Percentiles rank a stretch among this genome's conserved stretches.
These are phyloP conservation scores for Cottus gobio DNA, from an alignment of 2,113 vertebrate species.

Conservation along the genomic window DNA sequence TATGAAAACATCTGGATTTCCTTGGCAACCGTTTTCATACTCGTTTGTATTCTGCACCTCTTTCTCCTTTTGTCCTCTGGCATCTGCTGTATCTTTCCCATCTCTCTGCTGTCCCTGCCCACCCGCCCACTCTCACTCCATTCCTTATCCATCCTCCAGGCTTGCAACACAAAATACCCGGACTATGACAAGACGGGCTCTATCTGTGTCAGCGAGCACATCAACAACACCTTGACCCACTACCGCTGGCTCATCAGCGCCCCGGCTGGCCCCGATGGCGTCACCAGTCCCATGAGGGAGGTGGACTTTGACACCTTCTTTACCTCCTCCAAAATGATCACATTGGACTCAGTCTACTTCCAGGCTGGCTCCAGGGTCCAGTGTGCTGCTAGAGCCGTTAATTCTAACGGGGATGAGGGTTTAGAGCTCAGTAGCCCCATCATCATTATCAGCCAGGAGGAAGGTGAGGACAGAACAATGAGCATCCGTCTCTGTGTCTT, in stretches of 20 bases:
- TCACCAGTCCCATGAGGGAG: constrained; percentile 93
- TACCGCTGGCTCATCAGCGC: constrained; percentile 95
- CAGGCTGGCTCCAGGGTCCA: constrained; percentile 93
- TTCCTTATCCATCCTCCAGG: constrained; percentile 79
- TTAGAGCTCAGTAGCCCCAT: constrained; percentile 91
- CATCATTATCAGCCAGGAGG: constrained; percentile 85
- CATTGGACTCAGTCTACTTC: constrained; percentile 95
- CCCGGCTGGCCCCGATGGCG: constrained; percentile 88
- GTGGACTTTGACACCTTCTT: constrained; percentile 97
- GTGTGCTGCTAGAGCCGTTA: constrained; percentile 92
- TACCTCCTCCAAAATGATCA: constrained; percentile 94
- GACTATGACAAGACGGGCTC: constrained; percentile 93
- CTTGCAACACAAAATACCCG: constrained; percentile 92
- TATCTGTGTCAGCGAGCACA: constrained; percentile 91
- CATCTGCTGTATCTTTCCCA: constrained; percentile 50
- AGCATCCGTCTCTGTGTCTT: background rate
- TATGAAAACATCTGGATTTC: constrained; percentile 52
- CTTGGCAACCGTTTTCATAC: constrained; percentile 21
- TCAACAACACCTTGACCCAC: constrained; percentile 91
- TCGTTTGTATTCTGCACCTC: constrained; percentile 23
- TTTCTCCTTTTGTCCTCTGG: constrained; percentile 50
- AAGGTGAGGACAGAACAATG: constrained; percentile 84
- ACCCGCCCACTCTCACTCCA: constrained; percentile 41
- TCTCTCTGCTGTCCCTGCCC: constrained; percentile 31
- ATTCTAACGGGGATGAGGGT: constrained; percentile 88